A percentile compares a stretch with the other conserved stretches of the same genome.
These are phyloP conservation scores for Tichodroma muraria DNA, from an alignment of 2,113 vertebrate genomes.

Conservation along the genomic window DNA sequence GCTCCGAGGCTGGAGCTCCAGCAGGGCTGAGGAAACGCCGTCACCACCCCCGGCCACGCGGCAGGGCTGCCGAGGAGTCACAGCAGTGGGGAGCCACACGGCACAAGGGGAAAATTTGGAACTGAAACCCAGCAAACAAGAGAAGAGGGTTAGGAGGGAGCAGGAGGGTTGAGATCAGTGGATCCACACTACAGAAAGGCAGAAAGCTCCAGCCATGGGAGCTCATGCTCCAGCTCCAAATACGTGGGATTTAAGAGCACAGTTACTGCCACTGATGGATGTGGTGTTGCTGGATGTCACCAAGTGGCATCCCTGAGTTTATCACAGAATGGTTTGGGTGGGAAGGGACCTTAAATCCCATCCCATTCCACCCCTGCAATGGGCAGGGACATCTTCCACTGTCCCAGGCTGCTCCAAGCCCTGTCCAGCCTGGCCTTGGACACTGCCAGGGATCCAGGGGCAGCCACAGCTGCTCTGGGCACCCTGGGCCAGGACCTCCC, in stretches of 20 bases:
- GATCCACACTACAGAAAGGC: background rate
- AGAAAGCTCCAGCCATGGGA: background rate
- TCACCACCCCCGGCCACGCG: background rate
- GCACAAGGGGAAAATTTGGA: background rate
- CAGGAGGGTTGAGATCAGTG: no score
- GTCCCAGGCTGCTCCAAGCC: background rate
- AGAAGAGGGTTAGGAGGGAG: background rate
- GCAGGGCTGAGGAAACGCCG: background rate
- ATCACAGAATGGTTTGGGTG: background rate
- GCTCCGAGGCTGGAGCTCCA: background rate
- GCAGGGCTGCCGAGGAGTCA: background rate
- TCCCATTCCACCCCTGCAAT: fast-evolving
- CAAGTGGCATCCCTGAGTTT: background rate
- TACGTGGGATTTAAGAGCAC: fast-evolving
- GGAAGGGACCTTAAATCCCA: background rate
- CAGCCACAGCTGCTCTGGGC: background rate
- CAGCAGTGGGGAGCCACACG: background rate
- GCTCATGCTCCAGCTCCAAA: background rate
- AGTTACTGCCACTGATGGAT: background rate
- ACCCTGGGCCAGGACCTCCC: background rate
- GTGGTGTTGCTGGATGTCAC: background rate
- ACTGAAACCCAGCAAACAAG: background rate
- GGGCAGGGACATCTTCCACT: background rate
- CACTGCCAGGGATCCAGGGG: background rate
- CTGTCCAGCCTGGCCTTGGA: background rate